These are phyloP conservation scores for Bradypus variegatus DNA, from an alignment of 2,797 vertebrate species.

Conservation along the genomic window DNA sequence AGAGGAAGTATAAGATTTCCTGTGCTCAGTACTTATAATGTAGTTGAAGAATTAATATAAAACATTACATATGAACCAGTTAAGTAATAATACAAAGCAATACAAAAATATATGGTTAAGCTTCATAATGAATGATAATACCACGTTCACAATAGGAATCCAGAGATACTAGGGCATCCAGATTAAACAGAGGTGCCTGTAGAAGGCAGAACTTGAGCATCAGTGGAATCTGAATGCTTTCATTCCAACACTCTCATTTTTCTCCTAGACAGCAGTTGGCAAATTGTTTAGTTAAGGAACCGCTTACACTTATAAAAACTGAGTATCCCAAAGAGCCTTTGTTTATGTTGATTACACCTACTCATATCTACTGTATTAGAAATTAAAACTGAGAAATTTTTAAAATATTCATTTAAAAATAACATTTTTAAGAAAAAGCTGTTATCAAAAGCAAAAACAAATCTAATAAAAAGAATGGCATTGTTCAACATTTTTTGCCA, in stretches of 20 bases:
- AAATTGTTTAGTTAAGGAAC: neutral
- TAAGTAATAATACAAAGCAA: neutral
- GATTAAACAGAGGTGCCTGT: neutral
- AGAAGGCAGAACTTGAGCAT: neutral
- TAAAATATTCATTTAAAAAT: neutral
- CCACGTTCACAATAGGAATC: neutral
- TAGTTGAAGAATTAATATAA: constrained; percentile 15
- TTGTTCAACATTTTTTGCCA: constrained; percentile 10
- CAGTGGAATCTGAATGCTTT: neutral
- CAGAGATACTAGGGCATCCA: neutral
- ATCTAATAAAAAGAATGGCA: neutral
- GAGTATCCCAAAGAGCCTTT: neutral
- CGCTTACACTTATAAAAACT: neutral
- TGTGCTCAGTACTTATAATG: neutral
- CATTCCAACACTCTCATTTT: neutral
- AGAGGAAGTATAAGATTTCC: neutral
- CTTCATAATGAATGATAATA: neutral
- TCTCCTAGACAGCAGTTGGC: neutral
- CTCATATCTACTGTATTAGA: neutral
- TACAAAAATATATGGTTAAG: neutral
- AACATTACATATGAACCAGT: neutral
- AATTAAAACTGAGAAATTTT: neutral
- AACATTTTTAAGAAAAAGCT: neutral
- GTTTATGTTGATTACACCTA: neutral
- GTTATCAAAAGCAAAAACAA: neutral